Evolutionary conservation across 2,888 invertebrate genomes (phyloP).

Genomic region (Augochlorella aurata): DNA sequence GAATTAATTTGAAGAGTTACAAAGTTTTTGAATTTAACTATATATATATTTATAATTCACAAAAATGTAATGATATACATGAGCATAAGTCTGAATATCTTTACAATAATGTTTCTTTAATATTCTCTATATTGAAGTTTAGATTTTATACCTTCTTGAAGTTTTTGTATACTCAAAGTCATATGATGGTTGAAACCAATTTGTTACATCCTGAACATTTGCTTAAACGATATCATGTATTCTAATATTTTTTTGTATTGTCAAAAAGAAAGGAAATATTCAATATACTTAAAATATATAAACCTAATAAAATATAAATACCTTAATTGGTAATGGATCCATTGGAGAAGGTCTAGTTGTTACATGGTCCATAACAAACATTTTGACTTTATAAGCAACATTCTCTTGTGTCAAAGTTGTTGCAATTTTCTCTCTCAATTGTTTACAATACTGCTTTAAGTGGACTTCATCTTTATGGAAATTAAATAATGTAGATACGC

Average conservation of each 20-base stretch:
- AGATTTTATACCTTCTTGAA: neutral
- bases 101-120: no score
- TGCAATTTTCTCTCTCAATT: conserved; percentile 77
- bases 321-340: conserved; percentile 71
- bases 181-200: neutral
- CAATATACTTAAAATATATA: neutral
- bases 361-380: conserved; percentile 65
- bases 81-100: neutral
- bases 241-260: neutral
- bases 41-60: no score
- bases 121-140: neutral
- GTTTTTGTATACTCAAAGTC: neutral
- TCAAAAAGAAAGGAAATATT: neutral
- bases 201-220: neutral
- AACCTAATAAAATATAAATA: conserved; percentile 30
- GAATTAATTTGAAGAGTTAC: neutral
- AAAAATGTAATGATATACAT: neutral
- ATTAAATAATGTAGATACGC: conserved; percentile 76
- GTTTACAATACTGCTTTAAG: conserved; percentile 78
- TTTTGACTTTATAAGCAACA: conserved; percentile 71
- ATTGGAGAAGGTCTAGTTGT: conserved; percentile 56
- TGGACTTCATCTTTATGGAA: conserved; percentile 72
- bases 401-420: conserved; percentile 70
- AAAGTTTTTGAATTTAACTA: neutral
- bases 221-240: neutral